A percentile compares a stretch with the other conserved stretches of the same genome.
Conservation (phyloP, 2,113 vertebrate genomes). For the Hippocampus zosterae region DNA sequence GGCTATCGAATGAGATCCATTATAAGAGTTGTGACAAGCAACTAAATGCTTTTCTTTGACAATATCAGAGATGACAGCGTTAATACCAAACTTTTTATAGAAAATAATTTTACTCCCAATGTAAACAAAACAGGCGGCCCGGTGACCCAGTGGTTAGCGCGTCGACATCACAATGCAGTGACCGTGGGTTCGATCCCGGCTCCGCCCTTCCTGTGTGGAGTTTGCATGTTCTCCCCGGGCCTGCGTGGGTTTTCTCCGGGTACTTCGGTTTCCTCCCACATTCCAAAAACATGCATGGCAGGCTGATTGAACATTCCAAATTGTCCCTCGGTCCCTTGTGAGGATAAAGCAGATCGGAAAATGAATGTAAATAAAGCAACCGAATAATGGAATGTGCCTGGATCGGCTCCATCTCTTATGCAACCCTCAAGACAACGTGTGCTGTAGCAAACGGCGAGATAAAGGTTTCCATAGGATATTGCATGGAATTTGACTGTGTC, state of each 20-base stretch:
- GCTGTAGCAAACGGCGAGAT: neutral
- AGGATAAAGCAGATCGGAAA: too few relatives aligned
- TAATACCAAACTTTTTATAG: neutral
- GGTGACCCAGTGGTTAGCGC: neutral
- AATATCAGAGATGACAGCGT: neutral
- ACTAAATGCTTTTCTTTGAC: neutral
- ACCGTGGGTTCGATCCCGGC: too few relatives aligned
- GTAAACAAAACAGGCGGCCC: neutral
- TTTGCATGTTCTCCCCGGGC: too few relatives aligned
- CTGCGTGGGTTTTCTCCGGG: too few relatives aligned
- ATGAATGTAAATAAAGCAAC: too few relatives aligned
- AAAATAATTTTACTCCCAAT: neutral
- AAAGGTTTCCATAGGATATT: neutral
- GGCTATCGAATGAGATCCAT: constrained; percentile 32
- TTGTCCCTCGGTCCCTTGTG: too few relatives aligned
- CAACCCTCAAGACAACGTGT: neutral
- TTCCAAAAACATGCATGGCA: too few relatives aligned
- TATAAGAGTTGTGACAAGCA: constrained; percentile 17
- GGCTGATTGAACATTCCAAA: too few relatives aligned
- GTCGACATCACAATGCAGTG: neutral
- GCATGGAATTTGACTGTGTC: neutral
- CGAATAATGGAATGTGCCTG: too few relatives aligned
- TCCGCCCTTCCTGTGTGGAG: too few relatives aligned
- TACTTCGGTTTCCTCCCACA: too few relatives aligned
- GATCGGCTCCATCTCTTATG: too few relatives aligned